Base-by-base conservation (phyloP, 2,113 vertebrate species). In the Daphoenositta chrysoptera region DNA sequence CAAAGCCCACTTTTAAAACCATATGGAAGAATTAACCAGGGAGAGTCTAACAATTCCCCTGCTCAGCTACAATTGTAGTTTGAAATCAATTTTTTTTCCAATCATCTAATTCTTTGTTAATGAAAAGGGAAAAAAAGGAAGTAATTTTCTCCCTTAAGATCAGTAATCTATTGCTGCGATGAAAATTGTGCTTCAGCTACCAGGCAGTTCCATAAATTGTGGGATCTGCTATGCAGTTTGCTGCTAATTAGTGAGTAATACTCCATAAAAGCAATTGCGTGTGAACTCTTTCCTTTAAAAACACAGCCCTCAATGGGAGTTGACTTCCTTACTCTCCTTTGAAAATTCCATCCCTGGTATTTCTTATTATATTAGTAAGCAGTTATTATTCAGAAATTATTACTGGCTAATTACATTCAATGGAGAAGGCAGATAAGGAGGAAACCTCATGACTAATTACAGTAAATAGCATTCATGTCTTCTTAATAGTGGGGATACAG, bases 241-340 rank as follows among this genome's bases (percentile, higher is more conserved):
- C 71, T 86, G 53, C 37, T 91, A 80, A 96, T 95, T 92, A 95
- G 71, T 66, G 79, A 89, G 72, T 82, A 96, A 96, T 90, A 75
- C 14, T n/a, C 31, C 80, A 71, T 54, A 65, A 96, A 94, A 94
- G 20, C 84, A 83, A 56, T 91, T 75, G 85, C 9, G 10, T 97
- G 94, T 95, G 81, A 95, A 95, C 78, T 20, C 77, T 75, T 91
- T 89, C 92, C 63, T 93, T 95, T 95, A 94, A 93, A 96, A 97
- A 94, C 91, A 95, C 53, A 95, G 24, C 75, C 71, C 89, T 82
- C 90, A 47, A 18, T 78, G 93, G 90, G 89, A 96, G 56, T 80
- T 87, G 60, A 95, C 88, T 90, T 95, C 89, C 94, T 91, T 84
- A 75, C 60, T 72, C 44, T 91, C 73, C 24, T 81, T 83, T 89